phyloP scores from a whole-genome alignment of 2,888 invertebrate species.

The Dicyrtomina minuta region DNA sequence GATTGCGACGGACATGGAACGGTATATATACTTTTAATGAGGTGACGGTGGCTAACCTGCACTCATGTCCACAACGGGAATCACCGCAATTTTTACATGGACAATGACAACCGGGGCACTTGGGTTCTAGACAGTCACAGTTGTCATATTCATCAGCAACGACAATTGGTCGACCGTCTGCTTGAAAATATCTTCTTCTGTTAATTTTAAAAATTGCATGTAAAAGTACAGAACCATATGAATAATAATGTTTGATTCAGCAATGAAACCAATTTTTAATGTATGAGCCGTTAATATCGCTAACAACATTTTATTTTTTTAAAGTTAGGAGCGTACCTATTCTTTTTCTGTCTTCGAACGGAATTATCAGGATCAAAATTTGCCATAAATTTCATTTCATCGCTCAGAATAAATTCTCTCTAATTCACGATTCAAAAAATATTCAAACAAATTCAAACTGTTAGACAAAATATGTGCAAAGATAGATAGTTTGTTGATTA shows the following conservation, averaged over 20 bases:
- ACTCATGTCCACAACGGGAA: conserved; percentile 76
- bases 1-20: too few relatives aligned
- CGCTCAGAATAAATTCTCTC: conserved; percentile 26
- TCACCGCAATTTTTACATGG: conserved; percentile 73
- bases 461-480: neutral
- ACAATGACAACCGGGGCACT: conserved; percentile 83
- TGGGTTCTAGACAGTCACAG: conserved; percentile 79
- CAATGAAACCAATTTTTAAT: too few relatives aligned
- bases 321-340: too few relatives aligned
- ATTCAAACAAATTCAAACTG: neutral
- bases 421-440: conserved; percentile 13
- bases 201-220: too few relatives aligned
- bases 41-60: too few relatives aligned
- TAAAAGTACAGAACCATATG: neutral
- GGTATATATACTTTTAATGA: too few relatives aligned
- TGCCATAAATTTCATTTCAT: conserved; percentile 43
- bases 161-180: conserved; percentile 33
- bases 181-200: conserved; percentile 33
- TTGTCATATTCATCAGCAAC: conserved; percentile 61
- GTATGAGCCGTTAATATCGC: too few relatives aligned
- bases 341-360: conserved; percentile 31
- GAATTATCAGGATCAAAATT: conserved; percentile 39
- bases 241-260: too few relatives aligned
- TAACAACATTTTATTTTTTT: too few relatives aligned
- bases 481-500: neutral